Evolutionary conservation across 2,888 invertebrate genomes (phyloP).

Genomic region (Bimastos eiseni): DNA sequence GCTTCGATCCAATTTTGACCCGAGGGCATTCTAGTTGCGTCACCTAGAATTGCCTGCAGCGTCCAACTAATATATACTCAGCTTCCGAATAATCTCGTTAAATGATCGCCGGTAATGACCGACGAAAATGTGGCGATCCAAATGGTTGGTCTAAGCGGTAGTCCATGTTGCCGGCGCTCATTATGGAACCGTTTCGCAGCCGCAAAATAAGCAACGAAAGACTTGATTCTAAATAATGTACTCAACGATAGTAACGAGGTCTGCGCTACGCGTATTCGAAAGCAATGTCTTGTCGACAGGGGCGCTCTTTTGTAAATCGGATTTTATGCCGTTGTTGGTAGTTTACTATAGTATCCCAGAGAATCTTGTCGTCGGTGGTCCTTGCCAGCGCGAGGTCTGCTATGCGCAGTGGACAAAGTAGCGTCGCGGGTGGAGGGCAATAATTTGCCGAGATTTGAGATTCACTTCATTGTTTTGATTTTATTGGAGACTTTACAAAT

Average conservation of each 20-base stretch:
- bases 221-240: not conserved
- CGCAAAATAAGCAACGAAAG: not conserved
- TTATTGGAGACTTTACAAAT: too few species aligned
- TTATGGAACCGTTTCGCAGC: not conserved
- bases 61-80: not conserved
- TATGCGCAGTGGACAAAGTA: not conserved
- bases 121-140: not conserved
- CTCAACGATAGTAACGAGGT: not conserved
- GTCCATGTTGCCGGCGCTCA: not conserved
- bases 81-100: not conserved
- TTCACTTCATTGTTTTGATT: too few species aligned
- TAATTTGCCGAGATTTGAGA: too few species aligned
- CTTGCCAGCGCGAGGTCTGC: not conserved
- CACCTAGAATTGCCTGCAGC: not conserved
- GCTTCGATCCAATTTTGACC: slow-evolving; percentile 1
- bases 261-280: not conserved
- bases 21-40: not conserved
- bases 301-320: not conserved
- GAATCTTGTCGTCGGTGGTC: not conserved
- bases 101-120: not conserved
- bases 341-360: not conserved
- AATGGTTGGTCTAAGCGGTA: not conserved
- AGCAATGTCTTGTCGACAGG: not conserved
- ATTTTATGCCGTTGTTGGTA: not conserved
- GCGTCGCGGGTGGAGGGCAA: too few species aligned